Base-by-base conservation (phyloP, 2,113 vertebrate genomes). In the Psittacula cyanocephala region DNA sequence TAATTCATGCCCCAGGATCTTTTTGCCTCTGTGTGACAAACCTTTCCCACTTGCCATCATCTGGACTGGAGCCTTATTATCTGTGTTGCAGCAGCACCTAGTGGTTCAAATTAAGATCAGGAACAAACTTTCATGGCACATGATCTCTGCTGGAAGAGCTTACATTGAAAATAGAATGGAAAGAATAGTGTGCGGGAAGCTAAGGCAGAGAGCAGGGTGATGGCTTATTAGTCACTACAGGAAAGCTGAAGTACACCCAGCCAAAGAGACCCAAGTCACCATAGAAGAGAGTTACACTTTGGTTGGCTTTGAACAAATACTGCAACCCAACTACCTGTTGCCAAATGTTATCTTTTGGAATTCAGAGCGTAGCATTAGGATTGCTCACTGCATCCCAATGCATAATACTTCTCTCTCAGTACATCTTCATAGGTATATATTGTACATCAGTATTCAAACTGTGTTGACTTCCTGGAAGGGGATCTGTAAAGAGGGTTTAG, bases 1-100 rank as follows among this genome's bases (percentile, higher is more conserved):
- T n/a, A n/a, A n/a, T n/a, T n/a, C n/a, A n/a, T n/a, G n/a, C n/a
- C n/a, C n/a, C n/a, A n/a, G n/a, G n/a, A n/a, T n/a, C n/a, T n/a
- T n/a, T n/a, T n/a, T n/a, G n/a, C n/a, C n/a, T n/a, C n/a, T n/a
- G n/a, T n/a, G n/a, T n/a, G n/a, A n/a, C n/a, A n/a, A n/a, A n/a
- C n/a, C n/a, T n/a, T n/a, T n/a, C n/a, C n/a, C n/a, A n/a, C n/a
- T n/a, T n/a, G n/a, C n/a, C n/a, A n/a, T n/a, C n/a, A n/a, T n/a
- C n/a, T n/a, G n/a, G n/a, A n/a, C n/a, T n/a, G n/a, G n/a, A n/a
- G n/a, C n/a, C 68, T 81, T 91, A 74, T 92, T 92, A 35, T 67
- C 67, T 93, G 94, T 97, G 89, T 65, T 94, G 85, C 89, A 97
- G 96, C 95, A 96, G 89, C 96, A 95, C 93, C 96, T 97, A 95